phyloP scores from a whole-genome alignment of 2,113 vertebrate species.

The Empidonax traillii region DNA sequence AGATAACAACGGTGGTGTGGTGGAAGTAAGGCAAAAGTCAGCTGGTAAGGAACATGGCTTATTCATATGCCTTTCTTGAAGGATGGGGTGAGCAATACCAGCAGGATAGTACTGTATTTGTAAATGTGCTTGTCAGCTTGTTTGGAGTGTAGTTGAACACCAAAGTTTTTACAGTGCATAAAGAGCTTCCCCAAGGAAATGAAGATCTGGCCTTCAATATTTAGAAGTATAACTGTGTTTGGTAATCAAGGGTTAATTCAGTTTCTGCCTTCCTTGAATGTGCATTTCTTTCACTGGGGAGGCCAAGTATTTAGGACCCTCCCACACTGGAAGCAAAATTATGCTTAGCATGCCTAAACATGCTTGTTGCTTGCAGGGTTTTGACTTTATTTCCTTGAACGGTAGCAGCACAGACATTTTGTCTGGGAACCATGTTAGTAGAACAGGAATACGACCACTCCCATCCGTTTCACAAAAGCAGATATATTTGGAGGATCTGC shows the following conservation, averaged over 20 bases:
- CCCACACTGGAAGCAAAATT: constrained; percentile 44
- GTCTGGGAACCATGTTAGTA: constrained; percentile 2
- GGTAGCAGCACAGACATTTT: constrained; percentile 36
- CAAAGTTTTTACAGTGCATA: not conserved
- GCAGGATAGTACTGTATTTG: not conserved
- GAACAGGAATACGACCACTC: not conserved
- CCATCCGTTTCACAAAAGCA: not conserved
- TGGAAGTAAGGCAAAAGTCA: not conserved
- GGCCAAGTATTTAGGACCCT: constrained; percentile 30
- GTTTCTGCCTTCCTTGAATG: not conserved
- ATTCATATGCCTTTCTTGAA: not conserved
- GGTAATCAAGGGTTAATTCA: constrained; percentile 38
- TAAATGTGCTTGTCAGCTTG: not conserved
- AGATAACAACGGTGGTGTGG: not conserved
- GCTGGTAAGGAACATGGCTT: not conserved
- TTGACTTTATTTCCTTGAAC: constrained; percentile 30
- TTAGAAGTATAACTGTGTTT: not conserved
- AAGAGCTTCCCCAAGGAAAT: not conserved
- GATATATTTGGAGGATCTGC: not conserved
- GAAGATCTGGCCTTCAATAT: not conserved
- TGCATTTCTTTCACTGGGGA: constrained; percentile 19
- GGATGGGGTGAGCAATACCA: not conserved
- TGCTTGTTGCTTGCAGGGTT: constrained; percentile 8
- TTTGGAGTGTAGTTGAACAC: not conserved
- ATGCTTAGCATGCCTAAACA: constrained; percentile 30